phyloP scores from a whole-genome alignment of 1,140 invertebrate species.

The Nomia melanderi region DNA sequence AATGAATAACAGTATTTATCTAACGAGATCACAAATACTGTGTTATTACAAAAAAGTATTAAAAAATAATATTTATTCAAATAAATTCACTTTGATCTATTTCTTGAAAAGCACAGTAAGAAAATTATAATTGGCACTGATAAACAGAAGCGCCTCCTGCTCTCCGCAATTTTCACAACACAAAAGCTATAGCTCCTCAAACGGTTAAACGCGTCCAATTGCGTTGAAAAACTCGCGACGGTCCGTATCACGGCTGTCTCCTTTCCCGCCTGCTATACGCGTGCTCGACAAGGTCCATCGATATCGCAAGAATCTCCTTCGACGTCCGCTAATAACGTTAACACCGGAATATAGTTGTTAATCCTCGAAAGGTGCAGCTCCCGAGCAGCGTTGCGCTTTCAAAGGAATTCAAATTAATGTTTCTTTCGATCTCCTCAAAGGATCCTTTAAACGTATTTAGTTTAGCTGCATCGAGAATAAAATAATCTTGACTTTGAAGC shows the following conservation, averaged over 20 bases:
- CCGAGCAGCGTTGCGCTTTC: not conserved
- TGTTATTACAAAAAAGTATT: too few species aligned
- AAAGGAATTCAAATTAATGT: slow-evolving; percentile 1
- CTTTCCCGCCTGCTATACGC: not conserved
- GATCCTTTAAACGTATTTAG: not conserved
- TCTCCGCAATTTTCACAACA: too few species aligned
- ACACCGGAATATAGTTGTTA: not conserved
- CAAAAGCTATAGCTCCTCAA: too few species aligned
- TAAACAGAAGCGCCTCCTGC: too few species aligned
- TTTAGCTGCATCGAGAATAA: not conserved
- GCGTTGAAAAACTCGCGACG: slow-evolving; percentile 40
- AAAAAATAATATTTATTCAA: too few species aligned
- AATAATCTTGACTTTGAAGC: slow-evolving; percentile 4
- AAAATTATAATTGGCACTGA: too few species aligned
- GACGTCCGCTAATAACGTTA: not conserved
- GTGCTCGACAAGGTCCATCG: not conserved
- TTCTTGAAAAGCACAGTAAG: too few species aligned
- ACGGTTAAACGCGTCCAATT: slow-evolving; percentile 64
- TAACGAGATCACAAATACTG: too few species aligned
- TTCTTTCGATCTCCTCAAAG: not conserved
- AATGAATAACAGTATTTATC: too few species aligned
- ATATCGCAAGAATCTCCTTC: not conserved
- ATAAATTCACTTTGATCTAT: too few species aligned
- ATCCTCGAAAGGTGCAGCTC: not conserved
- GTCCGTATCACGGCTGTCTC: not conserved